Evolutionary conservation across 2,888 invertebrate genomes (phyloP).

Genomic region (Spilarctia lutea): DNA sequence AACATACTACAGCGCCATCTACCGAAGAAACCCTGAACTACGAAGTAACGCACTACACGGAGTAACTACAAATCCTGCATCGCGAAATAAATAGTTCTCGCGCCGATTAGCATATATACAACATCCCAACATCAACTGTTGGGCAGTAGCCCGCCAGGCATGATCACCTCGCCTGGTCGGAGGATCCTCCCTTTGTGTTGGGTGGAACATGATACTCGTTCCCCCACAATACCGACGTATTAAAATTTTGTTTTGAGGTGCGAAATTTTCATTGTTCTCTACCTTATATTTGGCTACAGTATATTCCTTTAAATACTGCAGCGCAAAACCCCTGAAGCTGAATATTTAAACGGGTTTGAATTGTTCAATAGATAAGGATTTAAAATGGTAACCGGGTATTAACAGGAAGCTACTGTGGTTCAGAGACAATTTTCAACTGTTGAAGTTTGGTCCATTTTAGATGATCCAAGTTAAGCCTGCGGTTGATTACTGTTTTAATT

Average conservation of each 20-base stretch:
- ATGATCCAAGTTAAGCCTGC: background rate
- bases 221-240: too few species aligned
- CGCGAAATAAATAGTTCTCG: too few species aligned
- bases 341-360: constrained; percentile 12
- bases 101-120: too few species aligned
- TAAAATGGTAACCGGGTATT: background rate
- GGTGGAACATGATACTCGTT: too few species aligned
- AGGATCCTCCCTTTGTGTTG: too few species aligned
- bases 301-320: background rate
- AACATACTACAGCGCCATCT: too few species aligned
- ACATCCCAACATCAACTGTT: too few species aligned
- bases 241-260: background rate
- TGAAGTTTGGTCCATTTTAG: background rate
- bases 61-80: too few species aligned
- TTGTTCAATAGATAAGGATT: constrained; percentile 12
- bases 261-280: background rate
- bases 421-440: constrained; percentile 7
- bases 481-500: background rate
- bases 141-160: too few species aligned
- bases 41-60: too few species aligned
- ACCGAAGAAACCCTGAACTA: too few species aligned
- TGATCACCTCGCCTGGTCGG: too few species aligned
- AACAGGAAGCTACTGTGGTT: background rate
- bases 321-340: constrained; percentile 1
- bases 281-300: background rate